phyloP scores from a whole-genome alignment of 2,113 vertebrate genomes.

The Stegostoma tigrinum region DNA sequence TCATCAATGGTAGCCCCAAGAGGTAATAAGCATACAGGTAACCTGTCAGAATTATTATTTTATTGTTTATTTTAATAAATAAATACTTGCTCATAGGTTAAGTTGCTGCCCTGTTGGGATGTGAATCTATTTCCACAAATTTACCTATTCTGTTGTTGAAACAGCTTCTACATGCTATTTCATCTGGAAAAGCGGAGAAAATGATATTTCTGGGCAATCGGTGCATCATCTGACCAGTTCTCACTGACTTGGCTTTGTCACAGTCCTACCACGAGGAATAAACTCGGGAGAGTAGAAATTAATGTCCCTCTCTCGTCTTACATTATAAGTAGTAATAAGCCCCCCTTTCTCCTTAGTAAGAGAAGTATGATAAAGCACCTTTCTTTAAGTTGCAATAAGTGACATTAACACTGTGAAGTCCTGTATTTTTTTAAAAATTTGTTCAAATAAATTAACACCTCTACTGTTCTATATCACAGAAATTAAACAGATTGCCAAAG shows the following conservation, averaged over 20 bases:
- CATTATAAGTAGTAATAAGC: not conserved
- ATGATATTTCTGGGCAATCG: not conserved
- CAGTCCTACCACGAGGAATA: not conserved
- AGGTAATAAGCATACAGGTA: not conserved
- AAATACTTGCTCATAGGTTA: not conserved
- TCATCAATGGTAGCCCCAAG: not conserved
- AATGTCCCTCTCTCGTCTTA: not conserved
- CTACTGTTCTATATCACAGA: conserved; percentile 47
- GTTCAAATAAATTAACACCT: not conserved
- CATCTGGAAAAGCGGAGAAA: not conserved
- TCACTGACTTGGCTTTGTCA: not conserved
- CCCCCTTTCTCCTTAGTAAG: not conserved
- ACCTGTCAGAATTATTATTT: not conserved
- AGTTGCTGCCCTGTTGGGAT: not conserved
- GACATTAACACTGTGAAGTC: not conserved
- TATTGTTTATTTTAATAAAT: not conserved
- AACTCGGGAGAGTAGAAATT: not conserved
- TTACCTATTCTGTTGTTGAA: not conserved
- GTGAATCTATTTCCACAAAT: not conserved
- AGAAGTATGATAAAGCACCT: not conserved
- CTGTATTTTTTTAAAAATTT: not conserved
- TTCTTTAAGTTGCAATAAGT: not conserved
- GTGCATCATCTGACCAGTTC: not conserved
- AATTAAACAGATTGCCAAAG: conserved; percentile 48
- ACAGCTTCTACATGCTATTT: not conserved